Conservation (phyloP, 2,113 vertebrate genomes). For the Equus przewalskii region DNA sequence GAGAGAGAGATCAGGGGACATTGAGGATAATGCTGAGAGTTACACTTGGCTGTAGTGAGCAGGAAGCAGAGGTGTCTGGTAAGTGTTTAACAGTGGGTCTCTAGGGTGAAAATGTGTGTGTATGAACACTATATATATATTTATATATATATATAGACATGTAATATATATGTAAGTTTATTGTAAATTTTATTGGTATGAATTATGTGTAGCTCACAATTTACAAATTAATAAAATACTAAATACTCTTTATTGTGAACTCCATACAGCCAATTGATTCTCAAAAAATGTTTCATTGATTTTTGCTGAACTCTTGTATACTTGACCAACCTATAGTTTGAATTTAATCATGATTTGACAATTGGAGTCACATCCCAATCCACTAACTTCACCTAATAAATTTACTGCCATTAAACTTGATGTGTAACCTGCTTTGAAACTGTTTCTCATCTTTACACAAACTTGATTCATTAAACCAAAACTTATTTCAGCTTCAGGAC, state of each 20-base stretch:
- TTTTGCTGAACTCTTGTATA: not conserved
- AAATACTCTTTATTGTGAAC: not conserved
- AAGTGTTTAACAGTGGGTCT: not conserved
- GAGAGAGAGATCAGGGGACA: not conserved
- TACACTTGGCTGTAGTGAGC: not conserved
- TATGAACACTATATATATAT: no score
- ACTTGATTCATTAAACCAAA: not conserved
- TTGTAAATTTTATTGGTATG: not conserved
- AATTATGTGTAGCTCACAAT: not conserved
- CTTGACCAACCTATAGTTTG: not conserved
- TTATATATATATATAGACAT: no score
- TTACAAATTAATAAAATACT: not conserved
- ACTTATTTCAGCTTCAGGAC: not conserved
- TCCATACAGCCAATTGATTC: not conserved
- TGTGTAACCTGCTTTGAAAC: not conserved
- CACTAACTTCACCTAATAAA: not conserved
- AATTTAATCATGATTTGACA: not conserved
- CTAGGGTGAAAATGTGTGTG: not conserved
- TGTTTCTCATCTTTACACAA: not conserved
- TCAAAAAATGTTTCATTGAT: not conserved
- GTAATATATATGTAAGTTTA: not conserved
- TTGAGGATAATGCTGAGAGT: not conserved
- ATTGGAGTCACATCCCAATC: not conserved
- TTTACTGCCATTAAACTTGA: not conserved
- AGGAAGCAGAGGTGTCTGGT: not conserved